Conservation (phyloP, 2,113 vertebrate species). For the Promerops cafer region DNA sequence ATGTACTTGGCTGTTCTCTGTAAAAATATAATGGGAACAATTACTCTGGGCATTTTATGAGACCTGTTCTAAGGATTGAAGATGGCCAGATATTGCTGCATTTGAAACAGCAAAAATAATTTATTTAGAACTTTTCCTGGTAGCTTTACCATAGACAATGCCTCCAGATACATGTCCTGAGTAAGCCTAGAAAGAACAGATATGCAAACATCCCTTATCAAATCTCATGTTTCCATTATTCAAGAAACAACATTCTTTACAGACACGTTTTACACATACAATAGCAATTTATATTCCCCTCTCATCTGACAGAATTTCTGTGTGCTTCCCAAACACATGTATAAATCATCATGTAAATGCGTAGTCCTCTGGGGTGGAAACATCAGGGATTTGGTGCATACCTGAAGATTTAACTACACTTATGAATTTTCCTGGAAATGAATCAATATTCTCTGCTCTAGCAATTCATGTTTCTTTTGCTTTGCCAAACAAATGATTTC, state of each 20-base stretch:
- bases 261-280: background rate
- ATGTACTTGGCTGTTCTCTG: background rate
- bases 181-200: background rate
- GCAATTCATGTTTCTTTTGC: background rate
- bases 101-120: background rate
- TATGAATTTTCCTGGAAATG: conserved; percentile 12
- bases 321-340: background rate
- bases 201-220: background rate
- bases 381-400: background rate
- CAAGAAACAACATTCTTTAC: background rate
- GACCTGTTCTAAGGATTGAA: background rate
- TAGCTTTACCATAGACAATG: background rate
- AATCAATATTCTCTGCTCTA: background rate
- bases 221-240: background rate
- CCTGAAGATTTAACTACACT: conserved; percentile 11
- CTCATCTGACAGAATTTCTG: background rate
- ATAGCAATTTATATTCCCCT: background rate
- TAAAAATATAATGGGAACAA: background rate
- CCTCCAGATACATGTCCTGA: background rate
- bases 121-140: background rate
- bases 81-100: background rate
- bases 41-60: background rate
- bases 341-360: conserved; percentile 19
- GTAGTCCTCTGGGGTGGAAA: background rate
- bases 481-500: conserved; percentile 13